phyloP scores from a whole-genome alignment of 1,140 invertebrate genomes.

The Heterodera schachtii region DNA sequence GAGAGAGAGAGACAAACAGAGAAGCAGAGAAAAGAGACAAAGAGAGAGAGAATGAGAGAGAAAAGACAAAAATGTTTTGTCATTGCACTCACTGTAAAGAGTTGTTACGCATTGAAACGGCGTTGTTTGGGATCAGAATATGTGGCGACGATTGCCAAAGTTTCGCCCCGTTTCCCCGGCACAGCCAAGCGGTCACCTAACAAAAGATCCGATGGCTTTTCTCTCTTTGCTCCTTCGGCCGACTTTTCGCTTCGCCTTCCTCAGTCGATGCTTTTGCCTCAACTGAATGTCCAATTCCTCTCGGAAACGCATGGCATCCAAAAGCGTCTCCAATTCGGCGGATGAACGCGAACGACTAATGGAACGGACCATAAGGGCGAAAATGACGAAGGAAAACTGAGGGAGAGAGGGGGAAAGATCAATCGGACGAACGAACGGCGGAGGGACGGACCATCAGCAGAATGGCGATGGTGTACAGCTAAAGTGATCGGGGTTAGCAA shows the following conservation, averaged over 20 bases:
- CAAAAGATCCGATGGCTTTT: slow-evolving; percentile 12
- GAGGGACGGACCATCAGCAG: slow-evolving; percentile 43
- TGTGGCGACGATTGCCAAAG: slow-evolving; percentile 40
- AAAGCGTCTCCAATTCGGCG: slow-evolving; percentile 43
- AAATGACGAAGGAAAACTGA: slow-evolving; percentile 43
- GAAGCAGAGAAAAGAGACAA: no score
- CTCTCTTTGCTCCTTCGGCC: background rate
- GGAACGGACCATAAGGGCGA: slow-evolving; percentile 50
- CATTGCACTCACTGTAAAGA: slow-evolving; percentile 34
- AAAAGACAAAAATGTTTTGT: background rate
- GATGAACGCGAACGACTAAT: slow-evolving; percentile 39
- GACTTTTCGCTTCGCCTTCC: slow-evolving; percentile 53
- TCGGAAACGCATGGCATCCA: slow-evolving; percentile 50
- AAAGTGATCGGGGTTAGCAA: background rate
- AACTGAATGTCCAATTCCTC: slow-evolving; percentile 48
- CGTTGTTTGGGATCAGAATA: slow-evolving; percentile 31
- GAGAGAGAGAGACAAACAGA: no score
- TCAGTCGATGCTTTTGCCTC: slow-evolving; percentile 45
- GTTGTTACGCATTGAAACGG: slow-evolving; percentile 30
- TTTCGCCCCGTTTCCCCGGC: slow-evolving; percentile 32
- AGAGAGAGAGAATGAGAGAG: no score
- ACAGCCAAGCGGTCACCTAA: slow-evolving; percentile 44
- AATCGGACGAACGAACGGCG: background rate
- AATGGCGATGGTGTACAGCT: slow-evolving; percentile 48
- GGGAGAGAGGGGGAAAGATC: background rate